These are phyloP conservation scores for Glossophaga mutica DNA, from an alignment of 2,797 vertebrate genomes.

Conservation along the genomic window DNA sequence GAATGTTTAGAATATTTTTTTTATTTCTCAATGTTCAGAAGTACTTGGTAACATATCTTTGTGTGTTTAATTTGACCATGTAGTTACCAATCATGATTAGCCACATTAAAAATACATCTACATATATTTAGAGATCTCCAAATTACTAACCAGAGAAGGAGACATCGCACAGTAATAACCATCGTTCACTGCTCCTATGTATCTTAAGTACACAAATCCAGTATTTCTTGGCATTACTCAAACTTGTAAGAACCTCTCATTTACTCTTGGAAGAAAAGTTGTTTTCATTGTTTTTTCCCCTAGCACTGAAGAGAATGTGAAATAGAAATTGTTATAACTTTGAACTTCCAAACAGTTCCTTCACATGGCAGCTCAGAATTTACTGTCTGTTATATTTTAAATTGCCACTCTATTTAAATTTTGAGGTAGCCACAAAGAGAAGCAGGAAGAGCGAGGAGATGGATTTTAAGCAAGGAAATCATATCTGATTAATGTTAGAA, in stretches of 20 bases:
- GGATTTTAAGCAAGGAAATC: neutral
- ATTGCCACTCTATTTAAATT: neutral
- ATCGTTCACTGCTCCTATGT: rapidly evolving
- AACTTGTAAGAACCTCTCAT: neutral
- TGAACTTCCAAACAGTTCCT: neutral
- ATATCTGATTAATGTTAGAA: neutral
- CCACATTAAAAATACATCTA: neutral
- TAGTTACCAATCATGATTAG: neutral
- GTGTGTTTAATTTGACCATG: neutral
- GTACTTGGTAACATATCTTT: too few species aligned
- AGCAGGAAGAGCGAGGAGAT: neutral
- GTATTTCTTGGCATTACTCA: neutral
- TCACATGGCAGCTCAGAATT: neutral
- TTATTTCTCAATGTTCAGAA: neutral
- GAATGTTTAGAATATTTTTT: conserved; percentile 10
- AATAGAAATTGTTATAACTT: neutral
- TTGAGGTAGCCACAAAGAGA: neutral
- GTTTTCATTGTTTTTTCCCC: neutral
- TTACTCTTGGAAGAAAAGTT: neutral
- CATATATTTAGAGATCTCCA: neutral
- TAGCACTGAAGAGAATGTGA: neutral
- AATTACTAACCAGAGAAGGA: neutral
- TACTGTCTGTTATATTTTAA: neutral
- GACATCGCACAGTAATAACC: rapidly evolving
- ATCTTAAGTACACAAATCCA: neutral